These are phyloP conservation scores for Anthophora plumipes DNA, from an alignment of 2,888 invertebrate genomes.

Conservation along the genomic window DNA sequence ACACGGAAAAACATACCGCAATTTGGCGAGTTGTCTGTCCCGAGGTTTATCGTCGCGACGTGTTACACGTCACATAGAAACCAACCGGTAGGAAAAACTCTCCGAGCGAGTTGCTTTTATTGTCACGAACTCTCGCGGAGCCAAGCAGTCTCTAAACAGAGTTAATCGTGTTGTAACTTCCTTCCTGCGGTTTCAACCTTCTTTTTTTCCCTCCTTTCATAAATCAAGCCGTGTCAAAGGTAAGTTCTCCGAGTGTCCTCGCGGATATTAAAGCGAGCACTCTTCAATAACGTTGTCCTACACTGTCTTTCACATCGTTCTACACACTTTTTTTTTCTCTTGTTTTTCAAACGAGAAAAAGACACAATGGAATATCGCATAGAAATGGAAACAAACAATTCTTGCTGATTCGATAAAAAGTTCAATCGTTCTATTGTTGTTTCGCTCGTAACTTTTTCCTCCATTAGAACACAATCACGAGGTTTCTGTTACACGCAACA, in stretches of 20 bases:
- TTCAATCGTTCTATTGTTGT: too few relatives aligned
- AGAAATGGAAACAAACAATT: background rate
- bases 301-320: background rate
- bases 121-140: background rate
- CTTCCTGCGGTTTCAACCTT: background rate
- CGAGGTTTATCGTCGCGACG: slow-evolving; percentile 39
- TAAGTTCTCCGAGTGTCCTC: background rate
- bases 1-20: background rate
- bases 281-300: background rate
- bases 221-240: background rate
- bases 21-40: slow-evolving; percentile 35
- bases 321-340: too few relatives aligned
- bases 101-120: slow-evolving; percentile 9
- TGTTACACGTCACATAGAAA: background rate
- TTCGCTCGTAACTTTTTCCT: too few relatives aligned
- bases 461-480: background rate
- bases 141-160: background rate
- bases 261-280: background rate
- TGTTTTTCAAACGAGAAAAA: too few relatives aligned
- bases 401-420: background rate
- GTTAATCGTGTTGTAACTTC: slow-evolving; percentile 24
- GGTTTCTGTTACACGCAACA: background rate
- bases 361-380: too few relatives aligned
- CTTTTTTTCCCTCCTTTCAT: slow-evolving; percentile 12
- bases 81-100: background rate